Percentiles rank a stretch among this genome's conserved stretches.
phyloP scores from a whole-genome alignment of 2,113 vertebrate genomes.

The Tachysurus fulvidraco region DNA sequence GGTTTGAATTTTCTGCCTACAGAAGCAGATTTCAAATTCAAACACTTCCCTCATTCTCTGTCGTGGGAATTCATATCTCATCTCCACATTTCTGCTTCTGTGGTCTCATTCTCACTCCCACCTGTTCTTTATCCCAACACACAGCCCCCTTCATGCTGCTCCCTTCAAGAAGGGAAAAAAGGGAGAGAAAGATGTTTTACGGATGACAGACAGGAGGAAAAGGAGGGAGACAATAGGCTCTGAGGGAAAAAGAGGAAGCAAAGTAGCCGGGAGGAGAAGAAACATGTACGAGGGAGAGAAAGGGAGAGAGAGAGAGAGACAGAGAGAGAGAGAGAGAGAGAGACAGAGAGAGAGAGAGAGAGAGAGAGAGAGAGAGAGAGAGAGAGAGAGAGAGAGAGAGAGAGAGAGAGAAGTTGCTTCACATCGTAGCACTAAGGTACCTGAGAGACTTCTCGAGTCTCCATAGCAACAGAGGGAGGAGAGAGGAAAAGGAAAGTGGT shows the following conservation, averaged over 20 bases:
- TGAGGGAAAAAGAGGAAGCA: neutral
- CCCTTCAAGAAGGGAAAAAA: neutral
- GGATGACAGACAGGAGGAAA: constrained; percentile 6
- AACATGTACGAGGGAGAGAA: constrained; percentile 15
- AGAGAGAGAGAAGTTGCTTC: constrained; percentile 32
- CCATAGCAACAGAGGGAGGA: constrained; percentile 57
- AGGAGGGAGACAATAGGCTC: constrained; percentile 9
- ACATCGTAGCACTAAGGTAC: constrained; percentile 38
- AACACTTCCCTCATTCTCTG: neutral
- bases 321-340: constrained; percentile 21
- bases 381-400: neutral
- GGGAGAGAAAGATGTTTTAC: constrained; percentile 1
- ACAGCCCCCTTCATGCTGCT: neutral
- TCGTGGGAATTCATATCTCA: neutral
- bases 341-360: neutral
- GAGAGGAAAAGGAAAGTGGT: neutral
- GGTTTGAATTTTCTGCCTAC: constrained; percentile 15
- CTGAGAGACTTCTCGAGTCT: constrained; percentile 53
- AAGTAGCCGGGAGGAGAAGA: constrained; percentile 11
- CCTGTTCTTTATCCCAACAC: constrained; percentile 13
- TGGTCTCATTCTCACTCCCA: constrained; percentile 18
- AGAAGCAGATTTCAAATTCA: constrained; percentile 24
- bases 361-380: constrained; percentile 17
- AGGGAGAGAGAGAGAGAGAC: neutral
- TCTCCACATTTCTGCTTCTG: neutral